Evolutionary conservation across 2,888 invertebrate genomes (phyloP).

Genomic region (Macrosiphum euphorbiae): DNA sequence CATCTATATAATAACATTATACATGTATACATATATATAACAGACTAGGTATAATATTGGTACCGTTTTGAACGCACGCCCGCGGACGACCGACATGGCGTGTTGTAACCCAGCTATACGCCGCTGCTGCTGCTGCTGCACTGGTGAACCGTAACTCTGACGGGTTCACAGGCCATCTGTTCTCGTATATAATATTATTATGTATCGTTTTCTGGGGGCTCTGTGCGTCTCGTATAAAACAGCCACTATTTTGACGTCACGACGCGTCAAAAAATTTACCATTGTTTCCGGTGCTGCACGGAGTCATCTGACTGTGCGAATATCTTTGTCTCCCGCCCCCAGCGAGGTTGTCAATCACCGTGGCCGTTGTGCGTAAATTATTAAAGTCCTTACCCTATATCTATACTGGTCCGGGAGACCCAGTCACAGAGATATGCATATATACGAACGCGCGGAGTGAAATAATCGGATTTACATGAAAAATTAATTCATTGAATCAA

Average conservation of each 20-base stretch:
- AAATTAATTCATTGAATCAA: conserved; percentile 21
- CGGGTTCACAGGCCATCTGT: conserved; percentile 55
- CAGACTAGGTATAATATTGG: background rate
- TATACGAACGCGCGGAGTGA: conserved; percentile 8
- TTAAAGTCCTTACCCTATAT: conserved; percentile 13
- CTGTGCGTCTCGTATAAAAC: background rate
- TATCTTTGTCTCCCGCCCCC: conserved; percentile 38
- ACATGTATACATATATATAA: background rate
- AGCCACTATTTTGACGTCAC: conserved; percentile 30
- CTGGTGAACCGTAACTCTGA: conserved; percentile 59
- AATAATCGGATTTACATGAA: conserved; percentile 47
- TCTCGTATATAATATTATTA: conserved; percentile 1
- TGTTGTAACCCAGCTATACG: conserved; percentile 2
- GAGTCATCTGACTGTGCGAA: conserved; percentile 49
- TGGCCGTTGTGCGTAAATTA: background rate
- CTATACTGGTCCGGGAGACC: background rate
- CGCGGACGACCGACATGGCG: conserved; percentile 9
- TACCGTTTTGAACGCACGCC: background rate
- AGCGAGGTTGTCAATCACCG: conserved; percentile 51
- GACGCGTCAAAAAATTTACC: conserved; percentile 51
- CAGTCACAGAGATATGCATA: background rate
- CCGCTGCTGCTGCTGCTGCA: background rate
- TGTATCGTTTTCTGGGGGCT: conserved; percentile 42
- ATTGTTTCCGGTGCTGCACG: conserved; percentile 40
- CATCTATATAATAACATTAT: background rate